phyloP scores from a whole-genome alignment of 1,140 invertebrate species.

The Calephelis virginiensis region DNA sequence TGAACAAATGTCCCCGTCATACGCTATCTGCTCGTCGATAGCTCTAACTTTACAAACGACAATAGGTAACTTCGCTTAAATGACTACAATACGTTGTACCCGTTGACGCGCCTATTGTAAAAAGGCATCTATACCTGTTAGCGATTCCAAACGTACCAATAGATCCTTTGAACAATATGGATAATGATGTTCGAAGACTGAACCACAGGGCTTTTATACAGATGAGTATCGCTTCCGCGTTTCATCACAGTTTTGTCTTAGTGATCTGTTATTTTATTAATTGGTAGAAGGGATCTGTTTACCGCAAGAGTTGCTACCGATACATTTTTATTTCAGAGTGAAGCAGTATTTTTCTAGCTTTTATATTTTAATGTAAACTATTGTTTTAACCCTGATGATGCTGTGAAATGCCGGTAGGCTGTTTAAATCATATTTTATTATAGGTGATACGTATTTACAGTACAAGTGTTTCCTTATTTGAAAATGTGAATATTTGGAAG shows the following conservation, averaged over 20 bases:
- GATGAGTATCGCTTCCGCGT: constrained; percentile 1
- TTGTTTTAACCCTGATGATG: too few relatives aligned
- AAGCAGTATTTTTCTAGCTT: too few relatives aligned
- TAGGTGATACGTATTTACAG: too few relatives aligned
- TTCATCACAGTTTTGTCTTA: constrained; percentile 1
- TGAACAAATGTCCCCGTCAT: constrained; percentile 54
- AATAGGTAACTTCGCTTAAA: constrained; percentile 61
- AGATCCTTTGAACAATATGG: constrained; percentile 28
- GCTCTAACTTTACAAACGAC: constrained; percentile 62
- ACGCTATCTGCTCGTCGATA: constrained; percentile 60
- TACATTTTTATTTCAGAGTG: not conserved
- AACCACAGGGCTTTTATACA: constrained; percentile 15
- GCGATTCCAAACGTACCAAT: constrained; percentile 22
- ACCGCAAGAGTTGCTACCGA: not conserved
- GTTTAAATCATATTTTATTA: too few relatives aligned
- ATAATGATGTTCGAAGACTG: constrained; percentile 33
- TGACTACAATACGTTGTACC: constrained; percentile 58
- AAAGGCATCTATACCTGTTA: constrained; percentile 44
- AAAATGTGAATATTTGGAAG: too few relatives aligned
- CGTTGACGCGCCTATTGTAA: constrained; percentile 48
- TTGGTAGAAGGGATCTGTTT: not conserved
- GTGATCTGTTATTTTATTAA: constrained; percentile 15
- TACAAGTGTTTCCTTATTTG: too few relatives aligned
- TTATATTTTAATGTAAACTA: too few relatives aligned
- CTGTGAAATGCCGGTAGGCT: too few relatives aligned